Evolutionary conservation across 2,797 vertebrate genomes (phyloP).

Genomic region (Gobio occitaniae): DNA sequence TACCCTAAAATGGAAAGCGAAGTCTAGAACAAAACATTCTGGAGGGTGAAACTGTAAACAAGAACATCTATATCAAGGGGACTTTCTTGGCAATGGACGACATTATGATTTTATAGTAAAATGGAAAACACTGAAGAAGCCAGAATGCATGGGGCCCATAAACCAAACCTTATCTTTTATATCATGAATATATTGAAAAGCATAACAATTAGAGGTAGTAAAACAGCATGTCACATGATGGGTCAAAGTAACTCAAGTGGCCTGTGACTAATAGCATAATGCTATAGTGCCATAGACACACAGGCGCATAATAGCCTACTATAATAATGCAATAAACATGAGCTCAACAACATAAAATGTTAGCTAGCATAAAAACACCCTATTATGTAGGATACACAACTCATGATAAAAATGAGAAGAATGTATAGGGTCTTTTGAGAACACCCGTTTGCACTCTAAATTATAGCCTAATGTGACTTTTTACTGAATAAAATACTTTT

Average conservation of each 20-base stretch:
- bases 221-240: neutral
- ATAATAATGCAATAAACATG: neutral
- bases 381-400: neutral
- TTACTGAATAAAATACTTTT: neutral
- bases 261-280: neutral
- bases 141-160: neutral
- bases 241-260: neutral
- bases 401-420: neutral
- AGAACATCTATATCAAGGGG: neutral
- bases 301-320: neutral
- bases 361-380: neutral
- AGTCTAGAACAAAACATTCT: conserved; percentile 17
- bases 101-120: neutral
- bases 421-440: neutral
- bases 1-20: conserved; percentile 12
- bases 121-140: neutral
- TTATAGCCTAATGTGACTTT: neutral
- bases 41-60: neutral
- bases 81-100: neutral
- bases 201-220: neutral
- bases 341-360: neutral
- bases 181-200: neutral
- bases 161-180: too few species aligned
- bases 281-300: neutral
- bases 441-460: neutral